Evolutionary conservation across 2,888 invertebrate species (phyloP).

Genomic region (Ceratothoa steindachneri): DNA sequence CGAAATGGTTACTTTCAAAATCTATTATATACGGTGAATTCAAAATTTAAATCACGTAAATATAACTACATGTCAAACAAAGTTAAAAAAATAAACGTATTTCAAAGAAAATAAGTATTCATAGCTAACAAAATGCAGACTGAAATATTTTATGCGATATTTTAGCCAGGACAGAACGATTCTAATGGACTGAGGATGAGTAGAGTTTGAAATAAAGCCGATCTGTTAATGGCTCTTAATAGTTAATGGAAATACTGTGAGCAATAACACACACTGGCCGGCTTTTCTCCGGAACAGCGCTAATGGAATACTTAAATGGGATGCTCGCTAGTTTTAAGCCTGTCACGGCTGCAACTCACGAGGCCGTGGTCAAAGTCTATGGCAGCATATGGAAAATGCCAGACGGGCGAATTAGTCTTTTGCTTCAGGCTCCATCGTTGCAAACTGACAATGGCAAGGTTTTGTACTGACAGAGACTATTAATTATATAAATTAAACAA

Average conservation of each 20-base stretch:
- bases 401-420: too few relatives aligned
- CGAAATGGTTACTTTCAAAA: too few relatives aligned
- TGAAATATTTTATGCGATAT: not conserved
- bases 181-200: conserved; percentile 6
- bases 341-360: too few relatives aligned
- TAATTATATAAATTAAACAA: too few relatives aligned
- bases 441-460: too few relatives aligned
- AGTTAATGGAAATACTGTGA: not conserved
- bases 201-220: not conserved
- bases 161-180: not conserved
- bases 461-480: too few relatives aligned
- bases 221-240: conserved; percentile 5
- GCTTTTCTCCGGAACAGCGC: not conserved
- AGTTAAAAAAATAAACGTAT: not conserved
- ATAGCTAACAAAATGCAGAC: not conserved
- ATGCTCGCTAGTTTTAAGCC: too few relatives aligned
- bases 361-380: too few relatives aligned
- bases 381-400: too few relatives aligned
- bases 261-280: not conserved
- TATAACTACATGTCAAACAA: not conserved
- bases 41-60: too few relatives aligned
- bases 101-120: not conserved
- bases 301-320: not conserved
- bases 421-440: too few relatives aligned
- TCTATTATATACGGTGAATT: too few relatives aligned